A percentile compares a stretch with the other conserved stretches of the same genome.
phyloP scores from a whole-genome alignment of 1,140 invertebrate species.

The Battus philenor region DNA sequence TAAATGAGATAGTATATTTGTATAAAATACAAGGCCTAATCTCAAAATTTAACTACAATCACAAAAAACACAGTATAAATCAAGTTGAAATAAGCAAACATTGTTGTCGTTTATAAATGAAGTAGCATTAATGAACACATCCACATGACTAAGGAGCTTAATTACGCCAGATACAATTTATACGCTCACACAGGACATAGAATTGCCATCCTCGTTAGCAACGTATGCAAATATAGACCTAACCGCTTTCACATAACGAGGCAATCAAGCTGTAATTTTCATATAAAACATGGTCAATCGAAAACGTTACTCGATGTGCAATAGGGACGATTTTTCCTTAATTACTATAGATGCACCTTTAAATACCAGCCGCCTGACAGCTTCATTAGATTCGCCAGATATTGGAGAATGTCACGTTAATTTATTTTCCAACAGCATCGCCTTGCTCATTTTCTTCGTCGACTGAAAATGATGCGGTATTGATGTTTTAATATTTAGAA shows the following conservation, averaged over 20 bases:
- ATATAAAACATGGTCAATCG: conserved; percentile 31
- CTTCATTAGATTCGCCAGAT: conserved; percentile 15
- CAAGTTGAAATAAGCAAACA: not conserved
- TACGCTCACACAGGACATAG: conserved; percentile 11
- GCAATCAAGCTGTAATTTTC: conserved; percentile 36
- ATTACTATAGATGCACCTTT: conserved; percentile 33
- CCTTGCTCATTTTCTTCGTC: not conserved
- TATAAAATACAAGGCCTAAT: no score
- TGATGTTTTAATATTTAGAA: no score
- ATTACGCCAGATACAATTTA: conserved; percentile 16
- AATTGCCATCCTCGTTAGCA: conserved; percentile 11
- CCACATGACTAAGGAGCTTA: conserved; percentile 14
- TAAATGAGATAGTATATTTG: no score
- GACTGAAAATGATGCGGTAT: not conserved
- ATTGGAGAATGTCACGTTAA: conserved; percentile 6
- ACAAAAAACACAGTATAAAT: no score
- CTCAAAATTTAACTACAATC: no score
- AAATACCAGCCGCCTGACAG: conserved; percentile 31
- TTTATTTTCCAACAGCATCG: conserved; percentile 7
- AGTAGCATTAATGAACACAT: conserved; percentile 12
- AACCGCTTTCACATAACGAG: conserved; percentile 8
- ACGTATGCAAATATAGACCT: conserved; percentile 14
- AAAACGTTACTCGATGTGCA: conserved; percentile 9
- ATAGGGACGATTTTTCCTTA: conserved; percentile 21
- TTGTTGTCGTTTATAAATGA: conserved; percentile 14